Evolutionary conservation across 2,888 invertebrate genomes (phyloP).

Genomic region (Galeopsomyia nigrocyanea): DNA sequence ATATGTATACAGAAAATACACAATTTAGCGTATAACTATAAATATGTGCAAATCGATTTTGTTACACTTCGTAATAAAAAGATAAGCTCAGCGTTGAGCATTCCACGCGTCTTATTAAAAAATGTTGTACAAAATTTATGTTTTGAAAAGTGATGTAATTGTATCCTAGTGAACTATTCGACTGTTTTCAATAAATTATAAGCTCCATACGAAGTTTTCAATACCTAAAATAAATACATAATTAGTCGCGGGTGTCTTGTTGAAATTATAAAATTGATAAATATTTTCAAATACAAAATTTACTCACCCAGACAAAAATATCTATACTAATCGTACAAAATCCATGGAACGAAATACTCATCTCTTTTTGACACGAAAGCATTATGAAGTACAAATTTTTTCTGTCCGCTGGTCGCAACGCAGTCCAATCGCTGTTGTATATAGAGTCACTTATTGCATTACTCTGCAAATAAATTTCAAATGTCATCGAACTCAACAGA

Average conservation of each 20-base stretch:
- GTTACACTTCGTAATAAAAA: too few relatives aligned
- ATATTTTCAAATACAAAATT: neutral
- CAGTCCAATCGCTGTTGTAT: conserved; percentile 24
- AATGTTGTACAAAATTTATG: too few relatives aligned
- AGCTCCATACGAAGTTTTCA: conserved; percentile 19
- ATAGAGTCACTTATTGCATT: conserved; percentile 4
- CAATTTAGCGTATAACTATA: too few relatives aligned
- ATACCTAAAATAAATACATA: neutral
- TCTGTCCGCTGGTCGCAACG: neutral
- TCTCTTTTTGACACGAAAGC: conserved; percentile 3
- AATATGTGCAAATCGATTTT: too few relatives aligned
- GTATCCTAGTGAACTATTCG: too few relatives aligned
- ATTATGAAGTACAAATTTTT: conserved; percentile 8
- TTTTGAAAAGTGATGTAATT: too few relatives aligned
- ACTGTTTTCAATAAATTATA: conserved; percentile 11
- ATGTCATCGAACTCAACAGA: too few relatives aligned
- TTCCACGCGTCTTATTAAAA: too few relatives aligned
- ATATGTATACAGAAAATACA: too few relatives aligned
- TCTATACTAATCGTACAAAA: conserved; percentile 5
- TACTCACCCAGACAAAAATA: conserved; percentile 26
- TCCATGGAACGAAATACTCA: conserved; percentile 24
- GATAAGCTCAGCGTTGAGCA: too few relatives aligned
- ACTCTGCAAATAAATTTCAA: conserved; percentile 11
- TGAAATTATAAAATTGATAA: neutral
- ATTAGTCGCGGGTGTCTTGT: too few relatives aligned